Percentiles rank a stretch among this genome's conserved stretches.
Evolutionary conservation across 2,113 vertebrate genomes (phyloP).

Genomic region (Theristicus caerulescens): DNA sequence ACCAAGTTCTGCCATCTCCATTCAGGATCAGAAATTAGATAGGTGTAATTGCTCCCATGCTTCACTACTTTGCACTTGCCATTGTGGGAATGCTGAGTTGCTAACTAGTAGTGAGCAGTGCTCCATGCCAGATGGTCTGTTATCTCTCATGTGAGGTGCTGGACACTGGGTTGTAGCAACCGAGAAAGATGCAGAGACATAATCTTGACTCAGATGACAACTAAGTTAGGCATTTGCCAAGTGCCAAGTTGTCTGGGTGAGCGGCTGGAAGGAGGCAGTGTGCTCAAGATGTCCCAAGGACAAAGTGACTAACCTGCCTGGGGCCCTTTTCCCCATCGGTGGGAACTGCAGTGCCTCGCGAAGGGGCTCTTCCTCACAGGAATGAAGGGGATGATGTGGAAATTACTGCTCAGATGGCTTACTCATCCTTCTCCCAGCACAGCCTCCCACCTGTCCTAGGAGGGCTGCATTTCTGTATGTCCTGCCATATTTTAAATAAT

Average conservation of each 20-base stretch:
- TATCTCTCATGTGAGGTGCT: neutral
- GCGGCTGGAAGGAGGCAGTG: neutral
- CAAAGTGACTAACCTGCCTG: neutral
- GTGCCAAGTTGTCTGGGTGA: neutral
- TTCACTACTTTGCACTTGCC: neutral
- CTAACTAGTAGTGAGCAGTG: neutral
- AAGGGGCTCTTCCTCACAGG: neutral
- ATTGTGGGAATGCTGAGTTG: neutral
- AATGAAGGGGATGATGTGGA: neutral
- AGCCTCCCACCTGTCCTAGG: neutral
- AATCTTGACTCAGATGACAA: neutral
- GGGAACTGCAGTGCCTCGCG: neutral
- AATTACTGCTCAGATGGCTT: neutral
- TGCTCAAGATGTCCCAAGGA: neutral
- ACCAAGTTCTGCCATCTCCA: neutral
- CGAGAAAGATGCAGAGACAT: neutral
- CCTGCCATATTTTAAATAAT: neutral
- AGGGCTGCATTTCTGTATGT: neutral
- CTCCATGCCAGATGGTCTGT: too few species aligned
- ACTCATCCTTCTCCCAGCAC: neutral
- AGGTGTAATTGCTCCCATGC: accelerated
- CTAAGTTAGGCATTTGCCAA: neutral
- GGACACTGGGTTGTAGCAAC: neutral
- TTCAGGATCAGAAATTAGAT: neutral
- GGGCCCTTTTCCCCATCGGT: neutral